phyloP scores from a whole-genome alignment of 2,113 vertebrate genomes.

The Psilopsiagon aurifrons region DNA sequence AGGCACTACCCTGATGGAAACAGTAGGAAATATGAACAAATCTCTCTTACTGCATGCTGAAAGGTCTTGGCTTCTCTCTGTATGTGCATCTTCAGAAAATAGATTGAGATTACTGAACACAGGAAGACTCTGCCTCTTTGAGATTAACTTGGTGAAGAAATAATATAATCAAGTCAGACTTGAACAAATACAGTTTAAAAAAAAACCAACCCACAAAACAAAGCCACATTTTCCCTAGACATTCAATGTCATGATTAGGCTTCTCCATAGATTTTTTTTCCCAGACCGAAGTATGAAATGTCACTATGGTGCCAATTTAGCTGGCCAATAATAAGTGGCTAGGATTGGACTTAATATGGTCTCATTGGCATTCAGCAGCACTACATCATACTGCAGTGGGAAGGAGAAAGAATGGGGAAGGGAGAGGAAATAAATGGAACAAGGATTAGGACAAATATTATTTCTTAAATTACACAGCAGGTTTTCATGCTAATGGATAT shows the following conservation, averaged over 20 bases:
- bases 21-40: neutral
- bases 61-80: constrained; percentile 1
- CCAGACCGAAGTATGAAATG: constrained; percentile 1
- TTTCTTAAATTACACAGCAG: constrained; percentile 9
- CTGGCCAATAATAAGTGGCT: neutral
- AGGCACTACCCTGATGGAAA: neutral
- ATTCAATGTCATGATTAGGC: neutral
- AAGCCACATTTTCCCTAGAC: neutral
- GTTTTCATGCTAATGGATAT: neutral
- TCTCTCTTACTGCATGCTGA: neutral
- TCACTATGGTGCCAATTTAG: neutral
- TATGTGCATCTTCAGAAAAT: constrained; percentile 4
- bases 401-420: neutral
- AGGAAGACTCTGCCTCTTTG: neutral
- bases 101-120: neutral
- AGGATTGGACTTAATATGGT: neutral
- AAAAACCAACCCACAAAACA: neutral
- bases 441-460: constrained; percentile 9
- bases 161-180: neutral
- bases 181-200: neutral
- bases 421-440: neutral
- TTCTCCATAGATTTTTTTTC: neutral
- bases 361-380: constrained; percentile 14
- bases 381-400: neutral
- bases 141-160: neutral